Evolutionary conservation across 2,888 invertebrate genomes (phyloP), one percentile per base, ranked within the genome.

Genomic region (Imbricaverruca yamaguchii): DNA sequence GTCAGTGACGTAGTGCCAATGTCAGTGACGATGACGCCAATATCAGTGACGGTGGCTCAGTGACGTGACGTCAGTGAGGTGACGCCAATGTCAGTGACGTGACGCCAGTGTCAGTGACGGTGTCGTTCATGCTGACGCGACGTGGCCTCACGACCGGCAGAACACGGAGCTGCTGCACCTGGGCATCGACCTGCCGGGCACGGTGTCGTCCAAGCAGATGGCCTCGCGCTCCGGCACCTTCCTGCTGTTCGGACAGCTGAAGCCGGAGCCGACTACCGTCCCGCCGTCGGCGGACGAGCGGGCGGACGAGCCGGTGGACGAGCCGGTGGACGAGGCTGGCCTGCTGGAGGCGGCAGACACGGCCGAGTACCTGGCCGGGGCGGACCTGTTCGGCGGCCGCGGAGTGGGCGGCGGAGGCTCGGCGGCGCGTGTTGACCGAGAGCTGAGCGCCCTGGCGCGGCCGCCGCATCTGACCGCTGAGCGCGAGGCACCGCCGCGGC

Each of bases 141-240:
- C 59, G 59, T 59, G 59, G 12, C 15, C 59, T 59, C 59, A 39
- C 39, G 39, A 39, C 39, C 94, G 83, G 92, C 90, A 84, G 94
- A 94, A 87, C 92, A 93, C 86, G 94, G 94, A 0, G 91, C 94
- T 84, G 89, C 91, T 81, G 39, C 77, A 77, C 59, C 23, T 79
- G 79, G 79, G 79, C 13, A 79, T 79, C 57, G 79, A 79, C 57
- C 57, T 79, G 56, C 57, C 79, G 15, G 79, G 25, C 15, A 79
- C 67, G 39, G 59, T 81, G 69, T 69, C 65, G 56, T 15, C 56
- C 57, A 69, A 39, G 25, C 69, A 21, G n/a, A 67, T 80, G 67
- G 56, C 57, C 12, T 80, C 69, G 12, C 59, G 56, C 15, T 8
- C 56, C 18, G 80, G 11, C 13, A 80, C 69, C 10, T 67, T 11